Evolutionary conservation across 2,797 vertebrate species (phyloP), one percentile per base, ranked within the genome.

Genomic region (Taenioides sp.): DNA sequence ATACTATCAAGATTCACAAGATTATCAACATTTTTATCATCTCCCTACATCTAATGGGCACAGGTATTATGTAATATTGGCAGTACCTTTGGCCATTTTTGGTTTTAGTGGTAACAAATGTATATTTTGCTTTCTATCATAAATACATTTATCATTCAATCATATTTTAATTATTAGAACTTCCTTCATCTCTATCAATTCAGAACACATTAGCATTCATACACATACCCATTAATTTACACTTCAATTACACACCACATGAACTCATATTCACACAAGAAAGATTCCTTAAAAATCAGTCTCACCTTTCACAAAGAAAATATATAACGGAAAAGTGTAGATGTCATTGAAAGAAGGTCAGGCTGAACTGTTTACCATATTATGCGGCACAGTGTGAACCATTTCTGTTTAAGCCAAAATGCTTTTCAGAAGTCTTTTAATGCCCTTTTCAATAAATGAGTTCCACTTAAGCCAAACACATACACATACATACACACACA

Each of bases 161-260:
- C 2, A 58, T 58, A 23, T 23, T 23, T 58, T 58, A 12, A 61
- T 61, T 31, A 63, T 18, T 63, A 63, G 11, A n/a, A n/a, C 34
- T 43, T 63, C 61, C 17, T 63, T 34, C 17, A 20, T 20, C 60
- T 40, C 60, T 37, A 43, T 91, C 82, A 89, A 47, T 47, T 47
- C 43, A 16, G 43, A 47, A 72, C 47, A 70, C 84, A 92, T 92
- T 91, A 89, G 84, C 87, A 86, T 92, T 90, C 82, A 88, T 82
- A 89, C 91, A 91, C 88, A 91, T 88, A 84, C 77, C 7, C 82
- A 83, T 87, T 91, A 87, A 91, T 92, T 90, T 89, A 87, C 87
- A 89, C 87, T 80, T 89, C 90, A 91, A 91, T 91, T 89, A 90
- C 86, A 89, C 84, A 88, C 79, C 55, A 71, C 81, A 81, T 84